Evolutionary conservation across 35 echinoderm and acorn worm genomes (phyloP), one percentile per base, ranked within the genome.

Genomic region (Stichopus chloronotus): DNA sequence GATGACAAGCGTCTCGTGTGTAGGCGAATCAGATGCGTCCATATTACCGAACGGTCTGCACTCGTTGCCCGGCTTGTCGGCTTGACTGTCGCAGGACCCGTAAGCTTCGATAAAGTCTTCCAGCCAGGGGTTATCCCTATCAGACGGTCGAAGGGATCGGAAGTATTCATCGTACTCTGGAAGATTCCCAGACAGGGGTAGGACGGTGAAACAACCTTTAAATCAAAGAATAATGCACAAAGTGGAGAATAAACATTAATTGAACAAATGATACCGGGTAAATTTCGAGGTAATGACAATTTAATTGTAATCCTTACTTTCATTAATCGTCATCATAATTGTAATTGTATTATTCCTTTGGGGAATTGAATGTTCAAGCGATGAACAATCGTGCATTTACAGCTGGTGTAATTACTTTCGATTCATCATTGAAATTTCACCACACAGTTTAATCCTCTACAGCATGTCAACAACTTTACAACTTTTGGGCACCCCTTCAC

Each of bases 1-100:
- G 65, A 98, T 98, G 14, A 98, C 96, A 4, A 99, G 90, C 5
- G 93, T 94, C 56, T 99, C 97, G 59, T 99, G 97, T 6, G 93
- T 85, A 1, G 87, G 79, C 14, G 87, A 79, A 53, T 92, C 84
- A 30, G 91, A 72, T 16, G 86, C 81, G 78, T 95, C 93, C 22
- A 68, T 63, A 20, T 85, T 11, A 20, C 60, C 24, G 43, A 94
- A 72, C 53, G 96, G 85, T 19, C 7, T 58, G 86, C 93, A 92
- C 20, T 78, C 19, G 14, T 76, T 30, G 3, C 16, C 88, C 7
- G 55, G 52, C 8, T 25, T 19, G 14, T 72, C 56, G 19, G 1
- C 82, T 59, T 25, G 16, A 24, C 25, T 4, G 16, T 89, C 59
- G 59, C 91, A 59, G 6, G 20, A 56, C 63, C 93, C 92, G 72